Evolutionary conservation across 2,113 vertebrate species (phyloP).

Genomic region (Notarius quadriscutis): DNA sequence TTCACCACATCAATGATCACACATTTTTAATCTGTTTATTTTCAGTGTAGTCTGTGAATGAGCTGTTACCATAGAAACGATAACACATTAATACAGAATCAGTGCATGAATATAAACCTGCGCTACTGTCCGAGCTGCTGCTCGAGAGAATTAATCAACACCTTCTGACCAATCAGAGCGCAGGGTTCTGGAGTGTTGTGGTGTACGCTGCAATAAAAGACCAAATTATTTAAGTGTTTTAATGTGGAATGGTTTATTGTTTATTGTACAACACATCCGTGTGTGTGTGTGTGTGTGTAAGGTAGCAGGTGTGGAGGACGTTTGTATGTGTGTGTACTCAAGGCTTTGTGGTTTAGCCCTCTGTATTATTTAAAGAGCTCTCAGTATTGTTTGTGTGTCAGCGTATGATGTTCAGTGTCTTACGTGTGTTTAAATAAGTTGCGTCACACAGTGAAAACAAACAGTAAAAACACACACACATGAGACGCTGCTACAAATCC

Average conservation of each 20-base stretch:
- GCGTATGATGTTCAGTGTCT: background rate
- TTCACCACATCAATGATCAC: background rate
- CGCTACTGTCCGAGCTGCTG: too few relatives aligned
- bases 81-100: background rate
- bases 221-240: background rate
- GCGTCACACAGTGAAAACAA: background rate
- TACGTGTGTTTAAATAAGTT: background rate
- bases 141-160: too few relatives aligned
- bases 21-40: too few relatives aligned
- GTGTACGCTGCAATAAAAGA: background rate
- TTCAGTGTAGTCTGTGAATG: background rate
- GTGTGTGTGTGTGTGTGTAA: background rate
- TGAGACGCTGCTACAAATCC: background rate
- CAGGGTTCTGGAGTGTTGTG: too few relatives aligned
- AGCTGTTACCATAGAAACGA: background rate
- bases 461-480: background rate
- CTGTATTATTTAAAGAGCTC: slow-evolving; percentile 20
- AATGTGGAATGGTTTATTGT: background rate
- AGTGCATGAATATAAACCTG: background rate
- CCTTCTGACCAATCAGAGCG: too few relatives aligned
- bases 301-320: slow-evolving; percentile 37
- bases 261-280: background rate
- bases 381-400: background rate
- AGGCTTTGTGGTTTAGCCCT: background rate
- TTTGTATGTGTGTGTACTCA: slow-evolving; percentile 6